Conservation (phyloP, 2,113 vertebrate species). For the Stictonetta naevosa region DNA sequence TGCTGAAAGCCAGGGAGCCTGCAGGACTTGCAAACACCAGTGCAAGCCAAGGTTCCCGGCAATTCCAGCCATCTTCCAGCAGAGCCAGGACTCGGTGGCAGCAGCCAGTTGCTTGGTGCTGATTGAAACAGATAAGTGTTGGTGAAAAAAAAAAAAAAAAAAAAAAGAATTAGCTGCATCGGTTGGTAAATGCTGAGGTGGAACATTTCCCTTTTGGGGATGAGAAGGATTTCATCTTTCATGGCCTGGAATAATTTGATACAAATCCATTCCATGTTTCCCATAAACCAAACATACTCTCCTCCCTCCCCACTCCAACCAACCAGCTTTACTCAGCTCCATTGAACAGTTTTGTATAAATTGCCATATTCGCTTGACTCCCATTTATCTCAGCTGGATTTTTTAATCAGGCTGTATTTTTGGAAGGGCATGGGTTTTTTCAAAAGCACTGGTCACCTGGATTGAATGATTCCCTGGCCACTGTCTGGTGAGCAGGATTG, state of each 20-base stretch:
- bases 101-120: background rate
- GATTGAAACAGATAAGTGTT: background rate
- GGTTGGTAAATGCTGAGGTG: background rate
- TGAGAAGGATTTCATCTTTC: background rate
- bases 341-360: background rate
- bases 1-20: background rate
- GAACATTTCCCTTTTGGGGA: background rate
- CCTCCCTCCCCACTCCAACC: background rate
- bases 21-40: background rate
- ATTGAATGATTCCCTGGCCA: slow-evolving; percentile 30
- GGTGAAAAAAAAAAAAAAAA: background rate
- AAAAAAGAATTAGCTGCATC: background rate
- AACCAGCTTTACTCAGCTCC: background rate
- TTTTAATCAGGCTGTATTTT: slow-evolving; percentile 21
- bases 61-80: background rate
- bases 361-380: background rate
- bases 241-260: background rate
- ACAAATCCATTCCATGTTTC: background rate
- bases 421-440: background rate
- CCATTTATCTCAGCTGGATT: slow-evolving; percentile 3
- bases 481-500: slow-evolving; percentile 26
- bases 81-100: background rate
- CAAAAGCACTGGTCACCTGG: background rate
- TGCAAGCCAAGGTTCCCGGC: background rate
- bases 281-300: background rate